phyloP scores from a whole-genome alignment of 1,140 invertebrate genomes.

The Palaemon carinicauda region DNA sequence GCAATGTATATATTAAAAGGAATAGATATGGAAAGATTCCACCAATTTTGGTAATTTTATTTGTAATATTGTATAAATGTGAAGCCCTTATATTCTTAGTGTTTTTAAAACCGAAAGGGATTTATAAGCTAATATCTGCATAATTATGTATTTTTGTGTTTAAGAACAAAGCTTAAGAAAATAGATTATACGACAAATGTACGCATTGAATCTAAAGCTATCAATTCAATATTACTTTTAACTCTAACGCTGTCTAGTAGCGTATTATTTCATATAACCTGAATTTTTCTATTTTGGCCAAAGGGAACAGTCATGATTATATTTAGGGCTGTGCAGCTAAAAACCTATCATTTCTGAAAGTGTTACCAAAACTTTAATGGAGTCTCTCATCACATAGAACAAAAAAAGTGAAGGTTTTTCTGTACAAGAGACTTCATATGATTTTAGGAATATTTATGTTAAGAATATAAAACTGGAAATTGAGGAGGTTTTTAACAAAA shows the following conservation, averaged over 20 bases:
- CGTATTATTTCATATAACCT: not conserved
- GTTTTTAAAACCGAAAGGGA: not conserved
- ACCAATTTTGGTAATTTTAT: not conserved
- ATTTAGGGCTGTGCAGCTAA: not conserved
- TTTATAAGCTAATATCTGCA: not conserved
- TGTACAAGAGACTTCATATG: no score
- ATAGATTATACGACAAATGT: not conserved
- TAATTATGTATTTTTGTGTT: not conserved
- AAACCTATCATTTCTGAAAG: conserved; percentile 1
- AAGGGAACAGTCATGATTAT: not conserved
- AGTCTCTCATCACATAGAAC: not conserved
- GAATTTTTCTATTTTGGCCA: not conserved
- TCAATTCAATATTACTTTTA: not conserved
- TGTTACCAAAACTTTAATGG: not conserved
- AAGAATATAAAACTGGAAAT: no score
- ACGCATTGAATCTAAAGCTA: not conserved
- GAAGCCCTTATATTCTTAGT: not conserved
- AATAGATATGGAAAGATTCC: not conserved
- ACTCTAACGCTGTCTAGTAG: not conserved
- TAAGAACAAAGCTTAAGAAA: not conserved
- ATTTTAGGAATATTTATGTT: no score
- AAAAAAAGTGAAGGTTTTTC: no score
- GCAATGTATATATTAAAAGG: not conserved
- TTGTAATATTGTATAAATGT: not conserved
- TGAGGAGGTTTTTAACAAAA: no score